A percentile compares a stretch with the other conserved stretches of the same genome.
Conservation (phyloP, 1,140 invertebrate genomes). For the Drosophila nigrodunni region DNA sequence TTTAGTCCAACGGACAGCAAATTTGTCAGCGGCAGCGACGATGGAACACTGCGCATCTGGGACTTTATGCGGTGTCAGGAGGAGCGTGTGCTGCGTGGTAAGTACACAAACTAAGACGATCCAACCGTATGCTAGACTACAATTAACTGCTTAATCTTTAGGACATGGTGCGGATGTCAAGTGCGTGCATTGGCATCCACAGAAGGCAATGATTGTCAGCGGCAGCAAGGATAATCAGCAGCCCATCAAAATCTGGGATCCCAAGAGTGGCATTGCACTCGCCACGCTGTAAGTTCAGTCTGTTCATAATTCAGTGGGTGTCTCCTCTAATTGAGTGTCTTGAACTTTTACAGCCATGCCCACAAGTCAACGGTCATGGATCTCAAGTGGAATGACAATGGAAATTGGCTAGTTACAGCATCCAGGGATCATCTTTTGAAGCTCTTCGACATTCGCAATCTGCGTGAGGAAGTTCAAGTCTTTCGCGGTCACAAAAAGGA, state of each 20-base stretch:
- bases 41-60: conserved; percentile 99
- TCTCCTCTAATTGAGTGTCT: not conserved
- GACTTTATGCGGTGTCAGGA: conserved; percentile 99
- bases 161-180: conserved; percentile 99
- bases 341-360: conserved; percentile 91
- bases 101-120: conserved; percentile 42
- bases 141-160: conserved; percentile 71
- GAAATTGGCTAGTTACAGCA: conserved; percentile 99
- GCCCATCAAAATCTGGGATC: conserved; percentile 99
- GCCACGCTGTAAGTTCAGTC: conserved; percentile 89
- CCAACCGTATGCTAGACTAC: not conserved
- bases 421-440: conserved; percentile 99
- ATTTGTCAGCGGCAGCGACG: conserved; percentile 99
- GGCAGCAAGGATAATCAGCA: conserved; percentile 99
- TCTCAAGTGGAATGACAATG: conserved; percentile 99
- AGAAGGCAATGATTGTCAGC: conserved; percentile 97
- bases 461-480: conserved; percentile 96
- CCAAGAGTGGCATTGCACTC: conserved; percentile 95
- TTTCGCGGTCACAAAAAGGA: conserved; percentile 99
- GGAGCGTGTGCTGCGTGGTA: conserved; percentile 97
- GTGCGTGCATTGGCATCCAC: conserved; percentile 99
- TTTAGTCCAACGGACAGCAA: conserved; percentile 99
- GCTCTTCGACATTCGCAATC: conserved; percentile 98
- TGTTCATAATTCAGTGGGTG: too few species aligned
- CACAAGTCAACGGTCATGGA: conserved; percentile 99